Evolutionary conservation across 2,113 vertebrate genomes (phyloP).

Genomic region (Drymodes brunneopygia): DNA sequence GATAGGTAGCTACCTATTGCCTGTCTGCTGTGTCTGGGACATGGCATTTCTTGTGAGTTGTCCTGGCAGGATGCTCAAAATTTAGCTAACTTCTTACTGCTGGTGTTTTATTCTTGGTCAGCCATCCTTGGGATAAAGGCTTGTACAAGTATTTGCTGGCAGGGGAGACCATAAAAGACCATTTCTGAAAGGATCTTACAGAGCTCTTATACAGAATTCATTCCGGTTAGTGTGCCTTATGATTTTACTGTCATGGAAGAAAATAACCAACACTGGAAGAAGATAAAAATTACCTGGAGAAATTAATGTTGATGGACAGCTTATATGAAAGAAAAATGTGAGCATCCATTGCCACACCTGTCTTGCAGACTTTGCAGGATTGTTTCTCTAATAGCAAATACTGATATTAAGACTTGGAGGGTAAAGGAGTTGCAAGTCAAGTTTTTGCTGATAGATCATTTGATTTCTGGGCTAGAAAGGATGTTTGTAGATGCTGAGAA

Average conservation of each 20-base stretch:
- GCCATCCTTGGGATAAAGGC: neutral
- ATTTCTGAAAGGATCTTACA: neutral
- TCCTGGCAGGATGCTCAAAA: neutral
- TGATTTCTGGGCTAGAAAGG: neutral
- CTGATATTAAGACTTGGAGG: neutral
- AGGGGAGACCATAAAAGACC: neutral
- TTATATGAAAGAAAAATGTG: neutral
- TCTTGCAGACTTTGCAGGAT: neutral
- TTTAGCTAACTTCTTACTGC: neutral
- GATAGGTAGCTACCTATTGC: neutral
- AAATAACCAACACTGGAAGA: neutral
- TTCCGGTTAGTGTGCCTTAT: neutral
- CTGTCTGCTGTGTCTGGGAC: neutral
- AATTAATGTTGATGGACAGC: neutral
- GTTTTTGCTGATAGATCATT: neutral
- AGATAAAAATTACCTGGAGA: neutral
- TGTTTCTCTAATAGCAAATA: neutral
- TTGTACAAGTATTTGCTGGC: neutral
- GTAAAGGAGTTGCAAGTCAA: neutral
- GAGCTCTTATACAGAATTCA: neutral
- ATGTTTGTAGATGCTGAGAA: neutral
- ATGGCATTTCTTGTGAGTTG: neutral
- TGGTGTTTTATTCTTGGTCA: neutral
- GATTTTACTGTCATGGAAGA: neutral
- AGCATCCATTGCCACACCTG: neutral